Conservation (phyloP, 2,797 vertebrate species). For the Chaetophractus vellerosus region DNA sequence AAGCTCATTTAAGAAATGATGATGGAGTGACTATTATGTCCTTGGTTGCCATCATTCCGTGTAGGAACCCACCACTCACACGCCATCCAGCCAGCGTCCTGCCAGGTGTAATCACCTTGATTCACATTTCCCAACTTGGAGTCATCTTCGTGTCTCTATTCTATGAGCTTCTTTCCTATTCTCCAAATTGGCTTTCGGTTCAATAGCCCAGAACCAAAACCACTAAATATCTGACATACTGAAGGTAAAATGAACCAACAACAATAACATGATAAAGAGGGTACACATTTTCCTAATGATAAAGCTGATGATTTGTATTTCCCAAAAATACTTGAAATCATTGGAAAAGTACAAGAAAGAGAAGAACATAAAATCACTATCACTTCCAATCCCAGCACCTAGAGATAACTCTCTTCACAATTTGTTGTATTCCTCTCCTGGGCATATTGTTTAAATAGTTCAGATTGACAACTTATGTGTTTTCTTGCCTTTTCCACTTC, state of each 20-base stretch:
- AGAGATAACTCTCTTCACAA: neutral
- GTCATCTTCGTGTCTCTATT: conserved; percentile 13
- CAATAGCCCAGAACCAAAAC: neutral
- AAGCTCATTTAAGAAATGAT: conserved; percentile 54
- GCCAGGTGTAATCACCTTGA: neutral
- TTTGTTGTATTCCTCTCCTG: neutral
- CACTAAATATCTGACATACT: neutral
- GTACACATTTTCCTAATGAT: neutral
- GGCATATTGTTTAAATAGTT: conserved; percentile 11
- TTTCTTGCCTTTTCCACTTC: conserved; percentile 35
- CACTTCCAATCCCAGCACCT: neutral
- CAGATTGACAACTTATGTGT: neutral
- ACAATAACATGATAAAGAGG: neutral
- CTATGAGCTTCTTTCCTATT: conserved; percentile 19
- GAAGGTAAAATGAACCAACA: neutral
- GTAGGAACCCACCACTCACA: neutral
- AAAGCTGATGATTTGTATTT: conserved; percentile 11
- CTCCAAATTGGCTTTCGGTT: conserved; percentile 45
- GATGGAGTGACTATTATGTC: neutral
- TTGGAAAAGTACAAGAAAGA: neutral
- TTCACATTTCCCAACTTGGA: conserved; percentile 39
- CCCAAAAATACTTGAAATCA: conserved; percentile 10
- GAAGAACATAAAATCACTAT: conserved; percentile 32
- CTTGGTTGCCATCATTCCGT: neutral
- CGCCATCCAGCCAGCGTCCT: neutral